phyloP scores from a whole-genome alignment of 2,888 invertebrate species.

The Galerucella calmariensis region DNA sequence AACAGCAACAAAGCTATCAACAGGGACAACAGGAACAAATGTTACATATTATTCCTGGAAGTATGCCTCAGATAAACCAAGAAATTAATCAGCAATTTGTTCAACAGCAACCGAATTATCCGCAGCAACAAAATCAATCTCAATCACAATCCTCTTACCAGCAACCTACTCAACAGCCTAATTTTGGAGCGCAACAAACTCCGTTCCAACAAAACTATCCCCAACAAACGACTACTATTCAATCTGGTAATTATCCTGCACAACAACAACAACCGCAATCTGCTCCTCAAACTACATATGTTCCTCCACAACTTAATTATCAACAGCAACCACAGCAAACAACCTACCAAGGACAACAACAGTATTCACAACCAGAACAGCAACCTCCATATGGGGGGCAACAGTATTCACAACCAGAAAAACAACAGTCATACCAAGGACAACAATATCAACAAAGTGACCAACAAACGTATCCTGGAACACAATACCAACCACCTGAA shows the following conservation, averaged over 20 bases:
- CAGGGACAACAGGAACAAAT: slow-evolving; percentile 42
- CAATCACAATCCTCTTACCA: slow-evolving; percentile 41
- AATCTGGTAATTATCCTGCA: slow-evolving; percentile 41
- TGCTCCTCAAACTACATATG: slow-evolving; percentile 32
- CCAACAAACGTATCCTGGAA: slow-evolving; percentile 34
- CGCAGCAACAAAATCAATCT: slow-evolving; percentile 32
- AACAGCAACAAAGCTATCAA: slow-evolving; percentile 46
- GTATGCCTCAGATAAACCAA: slow-evolving; percentile 30
- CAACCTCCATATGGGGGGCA: slow-evolving; percentile 39
- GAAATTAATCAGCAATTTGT: slow-evolving; percentile 48
- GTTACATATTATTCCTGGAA: slow-evolving; percentile 37
- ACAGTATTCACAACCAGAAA: slow-evolving; percentile 44
- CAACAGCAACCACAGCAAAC: slow-evolving; percentile 32
- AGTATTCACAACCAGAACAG: slow-evolving; percentile 43
- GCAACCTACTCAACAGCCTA: slow-evolving; percentile 37
- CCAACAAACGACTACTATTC: slow-evolving; percentile 27
- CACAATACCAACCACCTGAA: slow-evolving; percentile 37
- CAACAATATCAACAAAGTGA: slow-evolving; percentile 46
- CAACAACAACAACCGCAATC: slow-evolving; percentile 37
- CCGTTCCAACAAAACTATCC: slow-evolving; percentile 39
- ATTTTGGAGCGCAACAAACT: slow-evolving; percentile 21
- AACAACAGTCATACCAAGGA: slow-evolving; percentile 38
- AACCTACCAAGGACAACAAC: slow-evolving; percentile 37
- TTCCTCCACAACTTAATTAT: slow-evolving; percentile 34
- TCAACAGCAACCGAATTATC: slow-evolving; percentile 39